These are phyloP conservation scores for Ceratitis capitata DNA, from an alignment of 1,140 invertebrate genomes.

Conservation along the genomic window DNA sequence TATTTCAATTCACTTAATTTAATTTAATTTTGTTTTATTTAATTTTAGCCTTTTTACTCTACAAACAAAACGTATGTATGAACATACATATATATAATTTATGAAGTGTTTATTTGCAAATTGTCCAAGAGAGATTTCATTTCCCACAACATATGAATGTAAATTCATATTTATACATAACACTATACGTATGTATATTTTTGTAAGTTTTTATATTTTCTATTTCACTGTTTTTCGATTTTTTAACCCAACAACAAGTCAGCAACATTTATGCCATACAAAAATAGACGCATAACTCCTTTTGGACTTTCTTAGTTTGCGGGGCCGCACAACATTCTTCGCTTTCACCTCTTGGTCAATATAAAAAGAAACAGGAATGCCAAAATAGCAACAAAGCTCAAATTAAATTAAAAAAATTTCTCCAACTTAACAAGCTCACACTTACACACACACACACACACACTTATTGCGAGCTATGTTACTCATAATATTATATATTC, in stretches of 20 bases:
- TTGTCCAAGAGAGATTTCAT: neutral
- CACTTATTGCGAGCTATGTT: neutral
- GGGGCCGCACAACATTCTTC: neutral
- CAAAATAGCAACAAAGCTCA: slow-evolving; percentile 28
- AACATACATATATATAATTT: no score
- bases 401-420: slow-evolving; percentile 34
- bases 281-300: no score
- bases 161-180: no score
- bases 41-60: no score
- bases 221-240: neutral
- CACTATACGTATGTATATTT: neutral
- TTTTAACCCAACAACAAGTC: neutral
- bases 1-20: no score
- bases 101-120: no score
- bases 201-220: neutral
- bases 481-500: neutral
- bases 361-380: no score
- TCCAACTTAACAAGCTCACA: neutral
- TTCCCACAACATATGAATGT: no score
- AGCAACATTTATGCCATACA: neutral
- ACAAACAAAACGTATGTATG: no score
- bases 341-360: slow-evolving; percentile 2
- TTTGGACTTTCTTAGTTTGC: neutral
- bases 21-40: no score
- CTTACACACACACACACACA: neutral